A percentile compares a stretch with the other conserved stretches of the same genome.
Conservation (phyloP, 2,113 vertebrate genomes). For the Labeo rohita region DNA sequence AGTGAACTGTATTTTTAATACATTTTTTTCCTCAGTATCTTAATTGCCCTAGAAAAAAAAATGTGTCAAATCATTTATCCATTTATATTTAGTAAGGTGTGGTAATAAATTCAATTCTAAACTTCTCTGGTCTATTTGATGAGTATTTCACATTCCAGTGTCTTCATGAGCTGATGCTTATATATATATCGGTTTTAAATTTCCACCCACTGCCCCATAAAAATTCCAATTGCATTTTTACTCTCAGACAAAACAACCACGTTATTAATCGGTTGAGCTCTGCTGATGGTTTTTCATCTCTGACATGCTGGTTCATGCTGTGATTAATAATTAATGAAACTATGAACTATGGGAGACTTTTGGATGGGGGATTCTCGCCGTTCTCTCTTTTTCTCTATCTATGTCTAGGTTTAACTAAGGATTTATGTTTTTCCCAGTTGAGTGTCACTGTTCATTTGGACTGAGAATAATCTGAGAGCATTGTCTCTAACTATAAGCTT, state of each 20-base stretch:
- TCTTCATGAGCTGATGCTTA: neutral
- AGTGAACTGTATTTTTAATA: neutral
- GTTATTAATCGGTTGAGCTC: constrained; percentile 52
- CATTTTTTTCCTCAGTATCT: neutral
- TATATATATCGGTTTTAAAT: neutral
- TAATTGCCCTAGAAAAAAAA: neutral
- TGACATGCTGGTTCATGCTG: constrained; percentile 52
- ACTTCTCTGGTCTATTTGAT: neutral
- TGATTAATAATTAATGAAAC: constrained; percentile 57
- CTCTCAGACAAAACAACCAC: constrained; percentile 47
- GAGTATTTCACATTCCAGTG: neutral
- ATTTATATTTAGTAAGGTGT: neutral
- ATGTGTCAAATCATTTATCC: neutral
- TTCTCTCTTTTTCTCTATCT: neutral
- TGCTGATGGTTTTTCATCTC: constrained; percentile 55
- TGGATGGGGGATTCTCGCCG: neutral
- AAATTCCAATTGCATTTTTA: constrained; percentile 30
- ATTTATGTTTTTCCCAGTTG: constrained; percentile 7
- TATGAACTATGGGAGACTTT: constrained; percentile 33
- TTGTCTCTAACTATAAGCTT: constrained; percentile 44
- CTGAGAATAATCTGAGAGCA: constrained; percentile 50
- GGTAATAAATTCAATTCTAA: neutral
- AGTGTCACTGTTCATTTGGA: constrained; percentile 38
- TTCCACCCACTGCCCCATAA: neutral
- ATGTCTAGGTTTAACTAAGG: constrained; percentile 20